Conservation (phyloP, 2,113 vertebrate genomes). For the Aegotheles bennettii region DNA sequence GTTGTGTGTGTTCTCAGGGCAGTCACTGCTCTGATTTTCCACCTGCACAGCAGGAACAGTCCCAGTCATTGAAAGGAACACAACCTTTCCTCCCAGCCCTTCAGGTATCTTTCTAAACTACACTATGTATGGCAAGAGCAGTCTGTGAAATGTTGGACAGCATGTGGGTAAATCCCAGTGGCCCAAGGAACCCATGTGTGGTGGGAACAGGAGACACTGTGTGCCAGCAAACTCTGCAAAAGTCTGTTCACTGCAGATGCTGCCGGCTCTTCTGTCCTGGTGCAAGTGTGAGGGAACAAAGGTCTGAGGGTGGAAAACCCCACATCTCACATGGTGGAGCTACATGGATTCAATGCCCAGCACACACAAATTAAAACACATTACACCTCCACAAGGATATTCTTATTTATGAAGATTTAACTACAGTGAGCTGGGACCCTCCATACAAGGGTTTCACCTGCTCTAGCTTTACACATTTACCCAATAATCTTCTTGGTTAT, state of each 20-base stretch:
- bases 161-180: too few species aligned
- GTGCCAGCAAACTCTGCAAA: background rate
- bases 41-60: background rate
- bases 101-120: background rate
- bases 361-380: background rate
- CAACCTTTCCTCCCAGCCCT: background rate
- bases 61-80: background rate
- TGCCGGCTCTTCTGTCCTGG: background rate
- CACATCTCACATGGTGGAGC: background rate
- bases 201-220: too few species aligned
- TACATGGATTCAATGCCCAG: background rate
- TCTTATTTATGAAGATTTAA: background rate
- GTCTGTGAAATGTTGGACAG: too few species aligned
- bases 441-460: background rate
- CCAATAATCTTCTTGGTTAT: fast-evolving
- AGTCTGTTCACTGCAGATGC: fast-evolving
- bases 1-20: background rate
- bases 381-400: background rate
- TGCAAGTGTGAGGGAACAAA: too few species aligned
- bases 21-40: background rate
- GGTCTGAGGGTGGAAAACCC: background rate
- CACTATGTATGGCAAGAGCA: too few species aligned
- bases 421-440: background rate
- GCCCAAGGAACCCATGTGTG: too few species aligned
- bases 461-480: background rate